These are phyloP conservation scores for Drosophila meridionalis DNA, from an alignment of 2,888 invertebrate species.

Conservation along the genomic window DNA sequence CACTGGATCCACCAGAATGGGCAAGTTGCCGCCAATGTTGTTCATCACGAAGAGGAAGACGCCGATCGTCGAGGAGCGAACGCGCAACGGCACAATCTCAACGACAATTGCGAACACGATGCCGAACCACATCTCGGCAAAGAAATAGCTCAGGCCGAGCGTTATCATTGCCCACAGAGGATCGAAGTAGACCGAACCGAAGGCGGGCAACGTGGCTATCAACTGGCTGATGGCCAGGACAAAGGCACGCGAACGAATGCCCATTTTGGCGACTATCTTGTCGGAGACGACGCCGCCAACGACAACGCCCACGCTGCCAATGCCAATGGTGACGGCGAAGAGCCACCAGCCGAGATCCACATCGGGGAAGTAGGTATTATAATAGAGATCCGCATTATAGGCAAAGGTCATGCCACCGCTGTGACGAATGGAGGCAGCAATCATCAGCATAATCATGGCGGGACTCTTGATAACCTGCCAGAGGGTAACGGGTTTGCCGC, in stretches of 20 bases:
- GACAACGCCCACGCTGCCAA: slow-evolving; percentile 89
- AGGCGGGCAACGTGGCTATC: slow-evolving; percentile 93
- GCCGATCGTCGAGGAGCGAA: slow-evolving; percentile 94
- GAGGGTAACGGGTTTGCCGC: slow-evolving; percentile 87
- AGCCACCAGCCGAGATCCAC: slow-evolving; percentile 96
- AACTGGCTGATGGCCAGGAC: slow-evolving; percentile 93
- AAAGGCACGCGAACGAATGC: slow-evolving; percentile 91
- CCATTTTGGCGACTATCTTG: slow-evolving; percentile 94
- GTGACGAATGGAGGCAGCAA: slow-evolving; percentile 95
- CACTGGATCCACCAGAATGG: slow-evolving; percentile 94
- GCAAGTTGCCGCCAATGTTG: slow-evolving; percentile 95
- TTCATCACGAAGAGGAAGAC: slow-evolving; percentile 96
- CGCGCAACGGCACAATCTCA: slow-evolving; percentile 93
- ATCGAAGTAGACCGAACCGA: slow-evolving; percentile 92
- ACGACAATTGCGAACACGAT: slow-evolving; percentile 95
- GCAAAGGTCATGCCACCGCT: slow-evolving; percentile 96
- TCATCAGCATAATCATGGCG: slow-evolving; percentile 91
- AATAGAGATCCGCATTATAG: slow-evolving; percentile 95
- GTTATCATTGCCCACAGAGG: slow-evolving; percentile 95
- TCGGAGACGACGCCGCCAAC: slow-evolving; percentile 92
- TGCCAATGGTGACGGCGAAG: slow-evolving; percentile 94
- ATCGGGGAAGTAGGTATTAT: slow-evolving; percentile 94
- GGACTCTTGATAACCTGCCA: slow-evolving; percentile 93
- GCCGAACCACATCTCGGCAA: slow-evolving; percentile 98
- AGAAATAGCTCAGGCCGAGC: slow-evolving; percentile 94